Conservation (phyloP, 2,888 invertebrate species). For the Trissolcus japonicus region DNA sequence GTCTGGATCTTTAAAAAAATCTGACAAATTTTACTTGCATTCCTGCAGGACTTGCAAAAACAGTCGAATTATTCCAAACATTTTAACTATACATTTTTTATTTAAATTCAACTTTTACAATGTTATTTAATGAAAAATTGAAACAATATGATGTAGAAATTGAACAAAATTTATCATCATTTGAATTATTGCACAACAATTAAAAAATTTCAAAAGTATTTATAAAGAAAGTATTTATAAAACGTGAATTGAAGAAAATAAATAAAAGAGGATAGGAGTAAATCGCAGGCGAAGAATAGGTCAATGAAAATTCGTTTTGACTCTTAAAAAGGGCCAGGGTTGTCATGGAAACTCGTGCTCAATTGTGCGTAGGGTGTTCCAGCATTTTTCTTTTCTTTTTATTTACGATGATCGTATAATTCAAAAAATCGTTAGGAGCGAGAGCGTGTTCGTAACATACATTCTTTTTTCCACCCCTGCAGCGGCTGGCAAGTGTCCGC, state of each 20-base stretch:
- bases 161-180: too few relatives aligned
- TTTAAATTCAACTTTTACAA: too few relatives aligned
- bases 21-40: background rate
- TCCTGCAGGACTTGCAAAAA: background rate
- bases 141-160: too few relatives aligned
- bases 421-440: background rate
- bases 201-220: too few relatives aligned
- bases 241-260: too few relatives aligned
- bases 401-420: background rate
- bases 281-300: background rate
- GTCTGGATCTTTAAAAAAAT: slow-evolving; percentile 27
- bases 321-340: slow-evolving; percentile 3
- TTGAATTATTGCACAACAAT: too few relatives aligned
- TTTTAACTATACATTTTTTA: too few relatives aligned
- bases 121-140: too few relatives aligned
- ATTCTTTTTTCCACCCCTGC: background rate
- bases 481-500: background rate
- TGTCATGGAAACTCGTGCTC: slow-evolving; percentile 2
- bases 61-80: too few relatives aligned
- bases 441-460: background rate
- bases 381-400: background rate
- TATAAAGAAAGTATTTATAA: too few relatives aligned
- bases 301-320: background rate
- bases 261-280: background rate
- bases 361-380: background rate